Percentiles rank a stretch among this genome's conserved stretches.
These are phyloP conservation scores for Selene dorsalis DNA, from an alignment of 2,797 vertebrate species.

Conservation along the genomic window DNA sequence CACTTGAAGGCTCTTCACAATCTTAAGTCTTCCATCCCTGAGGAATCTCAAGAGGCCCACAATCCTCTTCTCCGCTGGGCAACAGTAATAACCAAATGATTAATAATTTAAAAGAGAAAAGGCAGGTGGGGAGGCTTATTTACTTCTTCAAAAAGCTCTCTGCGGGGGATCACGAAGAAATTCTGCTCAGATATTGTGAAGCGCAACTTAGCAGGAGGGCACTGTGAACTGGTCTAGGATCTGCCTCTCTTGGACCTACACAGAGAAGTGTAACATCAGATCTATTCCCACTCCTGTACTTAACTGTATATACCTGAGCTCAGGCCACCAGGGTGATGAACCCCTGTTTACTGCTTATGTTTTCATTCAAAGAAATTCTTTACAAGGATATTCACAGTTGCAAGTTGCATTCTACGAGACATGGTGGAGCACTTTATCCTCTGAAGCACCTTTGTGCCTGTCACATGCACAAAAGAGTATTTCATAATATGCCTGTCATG, in stretches of 20 bases:
- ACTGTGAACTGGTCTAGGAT: not conserved
- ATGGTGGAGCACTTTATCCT: not conserved
- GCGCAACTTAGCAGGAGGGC: not conserved
- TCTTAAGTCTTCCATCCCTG: not conserved
- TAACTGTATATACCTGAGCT: not conserved
- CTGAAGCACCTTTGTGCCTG: not conserved
- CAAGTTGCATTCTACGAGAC: not conserved
- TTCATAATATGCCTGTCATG: not conserved
- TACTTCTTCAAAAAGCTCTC: conserved; percentile 17
- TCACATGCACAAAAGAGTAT: not conserved
- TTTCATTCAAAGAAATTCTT: not conserved
- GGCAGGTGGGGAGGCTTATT: not conserved
- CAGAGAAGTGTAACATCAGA: too few relatives aligned
- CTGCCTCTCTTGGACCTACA: not conserved
- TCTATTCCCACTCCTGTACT: not conserved
- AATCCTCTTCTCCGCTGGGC: not conserved
- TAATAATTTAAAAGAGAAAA: conserved; percentile 43
- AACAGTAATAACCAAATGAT: conserved; percentile 30
- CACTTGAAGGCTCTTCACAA: conserved; percentile 2
- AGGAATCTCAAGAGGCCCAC: conserved; percentile 12
- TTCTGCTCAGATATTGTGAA: conserved; percentile 3
- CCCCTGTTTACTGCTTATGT: not conserved
- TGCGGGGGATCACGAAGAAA: conserved; percentile 1
- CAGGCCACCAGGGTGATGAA: not conserved
- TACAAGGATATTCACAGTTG: not conserved